These are phyloP conservation scores for Teleopsis dalmanni DNA, from an alignment of 1,140 invertebrate genomes.

Conservation along the genomic window DNA sequence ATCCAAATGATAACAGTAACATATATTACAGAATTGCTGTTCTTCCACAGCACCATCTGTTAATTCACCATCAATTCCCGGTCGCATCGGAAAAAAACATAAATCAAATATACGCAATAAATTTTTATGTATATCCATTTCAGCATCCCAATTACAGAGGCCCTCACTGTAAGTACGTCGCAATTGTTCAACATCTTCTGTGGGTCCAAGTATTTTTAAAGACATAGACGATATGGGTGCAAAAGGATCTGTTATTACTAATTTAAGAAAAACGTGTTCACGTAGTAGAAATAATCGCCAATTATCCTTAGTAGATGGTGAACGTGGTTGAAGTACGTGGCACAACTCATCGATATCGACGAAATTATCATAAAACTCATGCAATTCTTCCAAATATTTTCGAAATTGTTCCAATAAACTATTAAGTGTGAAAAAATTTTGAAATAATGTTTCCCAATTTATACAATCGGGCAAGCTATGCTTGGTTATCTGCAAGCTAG, in stretches of 20 bases:
- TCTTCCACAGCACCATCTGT: constrained; percentile 6
- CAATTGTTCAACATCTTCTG: constrained; percentile 26
- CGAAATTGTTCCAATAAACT: constrained; percentile 20
- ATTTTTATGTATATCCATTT: constrained; percentile 37
- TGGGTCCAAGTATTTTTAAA: constrained; percentile 34
- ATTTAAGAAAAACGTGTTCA: constrained; percentile 28
- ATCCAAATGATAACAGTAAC: constrained; percentile 31
- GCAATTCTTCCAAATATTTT: constrained; percentile 30
- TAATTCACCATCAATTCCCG: neutral
- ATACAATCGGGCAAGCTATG: constrained; percentile 35
- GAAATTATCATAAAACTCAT: constrained; percentile 32
- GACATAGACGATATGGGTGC: constrained; percentile 23
- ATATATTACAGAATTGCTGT: constrained; percentile 34
- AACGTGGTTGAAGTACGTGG: constrained; percentile 30
- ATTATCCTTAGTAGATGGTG: constrained; percentile 29
- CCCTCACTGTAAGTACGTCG: constrained; percentile 30
- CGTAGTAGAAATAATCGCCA: constrained; percentile 28
- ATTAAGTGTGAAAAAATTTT: constrained; percentile 13
- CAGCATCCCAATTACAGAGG: constrained; percentile 31
- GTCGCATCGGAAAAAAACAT: constrained; percentile 36
- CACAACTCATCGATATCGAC: constrained; percentile 36
- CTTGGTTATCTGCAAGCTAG: constrained; percentile 17
- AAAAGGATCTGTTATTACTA: constrained; percentile 30
- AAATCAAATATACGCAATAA: constrained; percentile 37
- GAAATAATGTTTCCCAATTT: constrained; percentile 16